phyloP scores from a whole-genome alignment of 2,888 invertebrate species.

The Chymomyza caudatula region DNA sequence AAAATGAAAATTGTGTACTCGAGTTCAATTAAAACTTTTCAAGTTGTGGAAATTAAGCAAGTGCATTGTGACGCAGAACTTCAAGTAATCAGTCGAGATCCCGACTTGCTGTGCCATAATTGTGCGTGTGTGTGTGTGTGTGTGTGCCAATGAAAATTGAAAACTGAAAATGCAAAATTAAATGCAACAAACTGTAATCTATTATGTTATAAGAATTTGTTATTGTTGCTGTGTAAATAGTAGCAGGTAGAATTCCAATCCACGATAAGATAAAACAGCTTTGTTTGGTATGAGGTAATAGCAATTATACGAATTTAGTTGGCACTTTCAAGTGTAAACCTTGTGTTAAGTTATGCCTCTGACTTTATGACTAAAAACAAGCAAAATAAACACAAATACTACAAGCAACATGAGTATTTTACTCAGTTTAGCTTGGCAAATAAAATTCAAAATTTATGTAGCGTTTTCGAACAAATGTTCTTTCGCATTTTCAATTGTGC shows the following conservation, averaged over 20 bases:
- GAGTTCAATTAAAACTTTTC: slow-evolving; percentile 44
- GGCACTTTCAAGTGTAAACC: not conserved
- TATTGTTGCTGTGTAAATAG: not conserved
- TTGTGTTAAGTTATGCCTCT: not conserved
- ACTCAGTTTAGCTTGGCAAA: not conserved
- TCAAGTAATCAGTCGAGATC: not conserved
- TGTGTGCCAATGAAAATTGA: too few species aligned
- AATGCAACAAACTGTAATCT: not conserved
- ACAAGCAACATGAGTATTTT: not conserved
- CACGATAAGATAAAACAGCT: not conserved
- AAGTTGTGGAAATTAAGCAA: slow-evolving; percentile 46
- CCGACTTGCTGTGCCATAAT: not conserved
- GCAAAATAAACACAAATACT: not conserved
- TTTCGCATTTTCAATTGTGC: slow-evolving; percentile 4
- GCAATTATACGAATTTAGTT: slow-evolving; percentile 25
- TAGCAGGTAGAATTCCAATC: not conserved
- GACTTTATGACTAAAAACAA: not conserved
- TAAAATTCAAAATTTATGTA: not conserved
- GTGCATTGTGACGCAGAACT: slow-evolving; percentile 21
- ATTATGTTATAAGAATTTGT: too few species aligned
- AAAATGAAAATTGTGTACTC: slow-evolving; percentile 34
- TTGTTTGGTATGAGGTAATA: slow-evolving; percentile 22
- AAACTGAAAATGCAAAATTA: not conserved
- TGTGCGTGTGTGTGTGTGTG: too few species aligned
- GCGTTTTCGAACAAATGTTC: not conserved